Evolutionary conservation across 2,888 invertebrate genomes (phyloP), one percentile per base, ranked within the genome.

Genomic region (Caenorhabditis parvicauda): DNA sequence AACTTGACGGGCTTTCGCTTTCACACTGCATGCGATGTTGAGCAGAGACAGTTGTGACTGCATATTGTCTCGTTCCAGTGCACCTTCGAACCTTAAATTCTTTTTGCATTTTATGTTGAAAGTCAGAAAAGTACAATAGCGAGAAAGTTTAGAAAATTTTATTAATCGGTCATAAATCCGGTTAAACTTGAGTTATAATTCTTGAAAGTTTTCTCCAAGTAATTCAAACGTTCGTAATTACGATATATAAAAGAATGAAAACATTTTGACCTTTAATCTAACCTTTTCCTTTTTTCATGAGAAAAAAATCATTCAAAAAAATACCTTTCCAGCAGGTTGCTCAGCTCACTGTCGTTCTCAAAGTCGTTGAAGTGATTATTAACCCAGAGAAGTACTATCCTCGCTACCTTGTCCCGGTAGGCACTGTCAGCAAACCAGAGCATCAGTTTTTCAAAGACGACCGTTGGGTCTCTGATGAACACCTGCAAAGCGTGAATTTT

Each of bases 301-400:
- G n/a, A n/a, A n/a, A n/a, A n/a, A n/a, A n/a, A n/a, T n/a, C n/a
- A n/a, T n/a, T n/a, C 41, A 19, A 41, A 41, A 41, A 41, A 72
- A 56, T 75, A 76, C 29, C 67, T 44, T 54, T 77, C 76, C 51
- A 77, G 45, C 21, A 78, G 48, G 21, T 92, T 92, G 88, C 93
- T 92, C 93, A 98, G 93, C 59, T 88, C 88, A 22, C 91, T 89
- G 83, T 93, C 91, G 5, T 90, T 92, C 85, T 94, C 94, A 83
- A 95, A 95, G 82, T 95, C 95, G 38, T 92, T 92, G 81, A 94
- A 95, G 84, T 95, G 94, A 83, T 94, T 96, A 83, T 95, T 96
- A 1, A 96, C 95, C 98, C 98, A 99, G 9, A 96, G 87, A 41
- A 98, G 85, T 9, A 98, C 91, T 0, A 98, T 93, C 58, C 96